A percentile compares a stretch with the other conserved stretches of the same genome.
Evolutionary conservation across 2,888 invertebrate species (phyloP).

Genomic region (Amiota minor): DNA sequence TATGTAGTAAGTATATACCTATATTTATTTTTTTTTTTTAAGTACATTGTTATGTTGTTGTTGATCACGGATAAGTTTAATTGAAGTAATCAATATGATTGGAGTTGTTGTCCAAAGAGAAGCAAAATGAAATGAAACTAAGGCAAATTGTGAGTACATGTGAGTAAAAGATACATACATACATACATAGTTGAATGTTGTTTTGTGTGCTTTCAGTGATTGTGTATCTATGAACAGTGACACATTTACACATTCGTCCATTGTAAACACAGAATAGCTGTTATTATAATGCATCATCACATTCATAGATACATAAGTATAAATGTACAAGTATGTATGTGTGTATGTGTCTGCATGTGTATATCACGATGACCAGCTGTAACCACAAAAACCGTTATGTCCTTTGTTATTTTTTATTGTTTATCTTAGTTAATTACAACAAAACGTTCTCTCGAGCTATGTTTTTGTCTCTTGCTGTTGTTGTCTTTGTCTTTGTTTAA

Average conservation of each 20-base stretch:
- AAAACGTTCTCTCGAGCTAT: conserved; percentile 61
- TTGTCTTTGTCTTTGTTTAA: conserved; percentile 10
- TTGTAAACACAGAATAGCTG: too few species aligned
- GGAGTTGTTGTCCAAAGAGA: too few species aligned
- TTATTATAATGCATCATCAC: too few species aligned
- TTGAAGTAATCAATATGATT: too few species aligned
- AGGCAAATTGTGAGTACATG: too few species aligned
- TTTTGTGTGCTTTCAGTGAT: not conserved
- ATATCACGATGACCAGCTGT: not conserved
- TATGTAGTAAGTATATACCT: too few species aligned
- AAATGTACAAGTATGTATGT: not conserved
- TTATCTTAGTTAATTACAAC: conserved; percentile 67
- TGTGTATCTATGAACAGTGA: too few species aligned
- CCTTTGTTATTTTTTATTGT: conserved; percentile 43
- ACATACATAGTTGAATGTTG: not conserved
- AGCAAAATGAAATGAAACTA: too few species aligned
- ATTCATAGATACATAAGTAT: not conserved
- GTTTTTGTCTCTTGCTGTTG: conserved; percentile 45
- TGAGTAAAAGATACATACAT: too few species aligned
- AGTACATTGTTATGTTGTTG: not conserved
- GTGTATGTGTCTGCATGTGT: not conserved
- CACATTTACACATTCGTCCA: too few species aligned
- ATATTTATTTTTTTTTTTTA: not conserved
- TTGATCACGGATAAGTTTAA: too few species aligned
- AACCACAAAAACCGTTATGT: not conserved